phyloP scores from a whole-genome alignment of 2,797 vertebrate genomes.

The Sebastolobus altivelis region DNA sequence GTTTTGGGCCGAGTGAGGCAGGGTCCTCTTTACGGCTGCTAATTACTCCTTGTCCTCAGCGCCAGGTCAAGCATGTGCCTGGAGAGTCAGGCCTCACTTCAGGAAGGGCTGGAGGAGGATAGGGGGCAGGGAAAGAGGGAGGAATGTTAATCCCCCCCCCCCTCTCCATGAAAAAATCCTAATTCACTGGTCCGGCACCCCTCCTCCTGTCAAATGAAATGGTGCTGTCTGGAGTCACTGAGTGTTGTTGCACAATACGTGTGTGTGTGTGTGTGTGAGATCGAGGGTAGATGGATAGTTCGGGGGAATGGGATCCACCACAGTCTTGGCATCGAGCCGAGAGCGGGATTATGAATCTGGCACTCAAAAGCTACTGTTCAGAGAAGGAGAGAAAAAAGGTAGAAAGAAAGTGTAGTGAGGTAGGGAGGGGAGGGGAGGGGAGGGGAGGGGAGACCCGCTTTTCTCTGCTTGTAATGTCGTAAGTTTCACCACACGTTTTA shows the following conservation, averaged over 20 bases:
- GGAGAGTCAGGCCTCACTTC: conserved; percentile 79
- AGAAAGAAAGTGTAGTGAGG: conserved; percentile 10
- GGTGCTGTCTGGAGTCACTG: conserved; percentile 60
- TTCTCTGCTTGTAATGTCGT: background rate
- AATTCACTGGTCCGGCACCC: conserved; percentile 71
- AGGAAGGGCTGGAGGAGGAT: conserved; percentile 64
- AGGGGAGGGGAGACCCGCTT: background rate
- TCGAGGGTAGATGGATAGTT: conserved; percentile 46
- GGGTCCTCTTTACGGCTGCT: conserved; percentile 79
- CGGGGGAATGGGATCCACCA: conserved; percentile 68
- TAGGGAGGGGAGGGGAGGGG: background rate
- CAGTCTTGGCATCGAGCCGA: conserved; percentile 62
- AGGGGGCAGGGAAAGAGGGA: conserved; percentile 67
- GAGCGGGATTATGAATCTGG: conserved; percentile 64
- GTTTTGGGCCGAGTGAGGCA: conserved; percentile 66
- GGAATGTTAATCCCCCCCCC: conserved; percentile 85
- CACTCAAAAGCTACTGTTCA: conserved; percentile 59
- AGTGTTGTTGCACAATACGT: conserved; percentile 48
- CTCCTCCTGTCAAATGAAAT: conserved; percentile 74
- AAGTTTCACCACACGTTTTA: conserved; percentile 10
- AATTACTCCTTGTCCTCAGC: conserved; percentile 85
- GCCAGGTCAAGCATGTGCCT: conserved; percentile 85
- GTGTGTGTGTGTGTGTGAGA: conserved; percentile 35
- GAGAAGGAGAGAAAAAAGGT: conserved; percentile 38
- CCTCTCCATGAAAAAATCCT: conserved; percentile 68